phyloP scores from a whole-genome alignment of 2,113 vertebrate genomes.

The Smithornis capensis region DNA sequence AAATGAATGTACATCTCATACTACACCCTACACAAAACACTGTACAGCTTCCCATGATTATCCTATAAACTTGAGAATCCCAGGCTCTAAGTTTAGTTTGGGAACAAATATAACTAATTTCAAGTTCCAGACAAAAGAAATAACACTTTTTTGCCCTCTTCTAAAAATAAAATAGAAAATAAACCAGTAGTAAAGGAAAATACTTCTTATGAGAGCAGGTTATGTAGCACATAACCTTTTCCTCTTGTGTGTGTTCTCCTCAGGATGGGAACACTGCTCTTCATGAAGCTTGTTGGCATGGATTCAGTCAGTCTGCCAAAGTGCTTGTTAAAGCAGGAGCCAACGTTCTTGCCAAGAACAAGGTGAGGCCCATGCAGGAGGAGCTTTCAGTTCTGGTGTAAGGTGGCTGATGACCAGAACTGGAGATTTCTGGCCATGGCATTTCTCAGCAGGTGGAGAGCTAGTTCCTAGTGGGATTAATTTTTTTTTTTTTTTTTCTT shows the following conservation, averaged over 20 bases:
- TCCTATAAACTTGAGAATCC: neutral
- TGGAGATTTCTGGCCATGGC: neutral
- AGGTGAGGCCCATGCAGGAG: constrained; percentile 78
- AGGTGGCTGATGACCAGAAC: neutral
- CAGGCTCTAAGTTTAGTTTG: neutral
- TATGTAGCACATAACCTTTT: neutral
- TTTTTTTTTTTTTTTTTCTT: neutral
- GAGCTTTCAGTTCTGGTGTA: neutral
- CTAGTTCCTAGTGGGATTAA: neutral
- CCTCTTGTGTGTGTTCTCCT: neutral
- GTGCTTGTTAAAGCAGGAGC: constrained; percentile 94
- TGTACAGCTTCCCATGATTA: neutral
- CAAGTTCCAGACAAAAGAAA: neutral
- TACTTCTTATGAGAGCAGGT: neutral
- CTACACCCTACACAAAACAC: rapidly evolving
- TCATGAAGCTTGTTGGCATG: constrained; percentile 95
- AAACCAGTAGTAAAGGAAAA: neutral
- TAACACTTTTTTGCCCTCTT: neutral
- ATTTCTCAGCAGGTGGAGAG: neutral
- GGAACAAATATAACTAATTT: neutral
- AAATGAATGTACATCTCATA: neutral
- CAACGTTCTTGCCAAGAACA: constrained; percentile 93
- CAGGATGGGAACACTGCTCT: constrained; percentile 94
- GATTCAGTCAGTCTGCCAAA: constrained; percentile 94
- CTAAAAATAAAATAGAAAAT: neutral